A percentile compares a stretch with the other conserved stretches of the same genome.
These are phyloP conservation scores for Callipepla californica DNA, from an alignment of 2,113 vertebrate genomes.

Conservation along the genomic window DNA sequence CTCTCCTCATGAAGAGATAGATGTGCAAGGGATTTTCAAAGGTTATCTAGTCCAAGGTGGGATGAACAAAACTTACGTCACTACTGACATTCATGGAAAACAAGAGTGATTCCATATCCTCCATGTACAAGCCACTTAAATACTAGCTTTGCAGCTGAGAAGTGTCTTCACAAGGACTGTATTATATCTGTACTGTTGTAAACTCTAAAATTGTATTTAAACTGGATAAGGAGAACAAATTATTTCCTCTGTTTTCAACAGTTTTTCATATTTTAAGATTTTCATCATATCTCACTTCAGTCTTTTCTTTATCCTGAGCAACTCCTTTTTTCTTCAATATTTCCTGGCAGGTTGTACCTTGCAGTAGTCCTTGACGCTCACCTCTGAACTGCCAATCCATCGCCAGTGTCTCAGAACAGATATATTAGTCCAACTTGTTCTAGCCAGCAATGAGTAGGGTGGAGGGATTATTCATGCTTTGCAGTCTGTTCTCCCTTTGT, in stretches of 20 bases:
- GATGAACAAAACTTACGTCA: background rate
- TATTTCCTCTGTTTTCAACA: background rate
- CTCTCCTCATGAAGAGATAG: background rate
- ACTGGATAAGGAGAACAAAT: background rate
- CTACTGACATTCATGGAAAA: background rate
- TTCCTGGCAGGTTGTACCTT: background rate
- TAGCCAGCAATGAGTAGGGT: background rate
- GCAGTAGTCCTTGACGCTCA: background rate
- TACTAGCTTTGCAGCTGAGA: background rate
- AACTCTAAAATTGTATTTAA: background rate
- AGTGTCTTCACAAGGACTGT: background rate
- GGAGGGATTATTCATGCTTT: background rate
- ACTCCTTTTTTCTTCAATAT: background rate
- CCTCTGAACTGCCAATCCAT: background rate
- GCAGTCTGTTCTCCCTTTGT: background rate
- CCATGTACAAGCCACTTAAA: background rate
- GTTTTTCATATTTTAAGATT: background rate
- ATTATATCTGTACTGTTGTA: background rate
- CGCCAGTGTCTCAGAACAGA: background rate
- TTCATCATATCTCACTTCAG: background rate
- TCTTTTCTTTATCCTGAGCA: background rate
- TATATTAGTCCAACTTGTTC: background rate
- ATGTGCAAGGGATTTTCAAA: slow-evolving; percentile 14
- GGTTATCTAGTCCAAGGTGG: slow-evolving; percentile 37
- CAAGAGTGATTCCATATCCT: background rate